These are phyloP conservation scores for Notechis scutatus DNA, from an alignment of 2,113 vertebrate species.

Conservation along the genomic window DNA sequence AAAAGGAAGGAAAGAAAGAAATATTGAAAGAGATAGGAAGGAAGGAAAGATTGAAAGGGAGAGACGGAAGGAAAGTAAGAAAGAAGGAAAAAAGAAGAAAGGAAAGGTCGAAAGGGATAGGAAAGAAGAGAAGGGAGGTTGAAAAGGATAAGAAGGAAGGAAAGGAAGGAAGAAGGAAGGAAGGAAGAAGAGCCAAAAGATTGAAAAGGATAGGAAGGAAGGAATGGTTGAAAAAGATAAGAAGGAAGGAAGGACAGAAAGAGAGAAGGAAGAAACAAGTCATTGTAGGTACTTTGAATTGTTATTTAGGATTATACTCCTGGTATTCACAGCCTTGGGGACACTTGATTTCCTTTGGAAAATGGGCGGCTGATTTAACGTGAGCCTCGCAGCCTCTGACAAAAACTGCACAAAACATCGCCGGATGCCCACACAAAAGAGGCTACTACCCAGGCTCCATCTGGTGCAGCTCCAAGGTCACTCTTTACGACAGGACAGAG, in stretches of 20 bases:
- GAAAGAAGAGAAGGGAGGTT: too few relatives aligned
- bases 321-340: neutral
- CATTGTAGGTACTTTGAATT: neutral
- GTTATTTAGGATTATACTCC: neutral
- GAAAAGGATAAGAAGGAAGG: too few relatives aligned
- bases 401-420: neutral
- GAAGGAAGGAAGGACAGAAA: neutral
- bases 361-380: neutral
- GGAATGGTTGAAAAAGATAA: too few relatives aligned
- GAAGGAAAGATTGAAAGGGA: neutral
- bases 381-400: neutral
- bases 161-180: neutral
- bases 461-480: neutral
- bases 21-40: accelerated
- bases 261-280: neutral
- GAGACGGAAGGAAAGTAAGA: too few relatives aligned
- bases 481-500: neutral
- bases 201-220: too few relatives aligned
- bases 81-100: neutral
- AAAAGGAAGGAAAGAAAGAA: neutral
- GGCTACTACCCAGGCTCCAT: neutral
- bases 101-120: neutral
- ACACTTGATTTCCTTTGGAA: neutral
- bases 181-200: too few relatives aligned
- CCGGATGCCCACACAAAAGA: neutral